Conservation (phyloP, 2,888 invertebrate species). For the Lamellibrachia columna region DNA sequence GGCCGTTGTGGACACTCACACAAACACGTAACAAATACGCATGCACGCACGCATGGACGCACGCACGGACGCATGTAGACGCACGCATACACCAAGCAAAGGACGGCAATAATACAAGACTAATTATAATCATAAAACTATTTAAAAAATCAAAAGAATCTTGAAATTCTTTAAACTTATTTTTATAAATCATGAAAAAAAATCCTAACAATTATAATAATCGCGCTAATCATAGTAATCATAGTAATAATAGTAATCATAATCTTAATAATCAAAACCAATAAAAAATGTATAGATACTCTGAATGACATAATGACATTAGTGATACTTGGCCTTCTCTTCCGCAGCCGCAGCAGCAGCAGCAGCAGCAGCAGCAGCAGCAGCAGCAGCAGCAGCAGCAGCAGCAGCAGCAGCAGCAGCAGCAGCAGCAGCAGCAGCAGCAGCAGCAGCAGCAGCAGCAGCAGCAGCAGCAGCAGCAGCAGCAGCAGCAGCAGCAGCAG, state of each 20-base stretch:
- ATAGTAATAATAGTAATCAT: no score
- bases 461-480: not conserved
- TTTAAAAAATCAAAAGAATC: no score
- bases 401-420: not conserved
- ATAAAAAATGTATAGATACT: no score
- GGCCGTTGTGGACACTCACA: not conserved
- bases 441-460: not conserved
- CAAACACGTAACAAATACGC: not conserved
- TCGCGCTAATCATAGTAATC: no score
- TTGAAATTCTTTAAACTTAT: no score
- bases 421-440: not conserved
- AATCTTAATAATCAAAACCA: no score
- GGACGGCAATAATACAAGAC: no score
- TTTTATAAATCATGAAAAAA: no score
- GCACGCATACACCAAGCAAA: not conserved
- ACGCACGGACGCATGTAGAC: not conserved
- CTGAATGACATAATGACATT: not conserved
- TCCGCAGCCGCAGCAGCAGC: not conserved
- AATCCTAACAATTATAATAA: no score
- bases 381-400: not conserved
- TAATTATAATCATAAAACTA: no score
- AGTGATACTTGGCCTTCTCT: not conserved
- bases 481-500: not conserved
- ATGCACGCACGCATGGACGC: not conserved
- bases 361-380: not conserved